Percentiles rank a stretch among this genome's conserved stretches.
phyloP scores from a whole-genome alignment of 2,797 vertebrate species.

The Liparis tanakae region DNA sequence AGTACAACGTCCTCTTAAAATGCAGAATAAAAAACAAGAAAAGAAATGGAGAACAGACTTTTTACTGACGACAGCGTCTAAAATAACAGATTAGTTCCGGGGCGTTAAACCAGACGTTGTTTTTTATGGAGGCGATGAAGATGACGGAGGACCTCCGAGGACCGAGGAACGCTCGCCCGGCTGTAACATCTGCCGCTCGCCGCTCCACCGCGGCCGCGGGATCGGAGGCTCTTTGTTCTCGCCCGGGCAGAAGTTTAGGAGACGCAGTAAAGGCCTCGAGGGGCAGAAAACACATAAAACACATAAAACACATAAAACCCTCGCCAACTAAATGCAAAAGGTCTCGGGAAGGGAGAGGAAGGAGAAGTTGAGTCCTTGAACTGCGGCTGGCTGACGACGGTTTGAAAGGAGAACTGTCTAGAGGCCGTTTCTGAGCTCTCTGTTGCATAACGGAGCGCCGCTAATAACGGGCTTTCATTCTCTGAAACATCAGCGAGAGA shows the following conservation, averaged over 20 bases:
- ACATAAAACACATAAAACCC: constrained; percentile 31
- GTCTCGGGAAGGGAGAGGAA: not conserved
- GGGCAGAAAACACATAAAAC: constrained; percentile 29
- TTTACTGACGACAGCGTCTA: constrained; percentile 1
- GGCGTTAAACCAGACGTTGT: constrained; percentile 12
- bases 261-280: constrained; percentile 3
- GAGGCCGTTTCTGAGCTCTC: no score
- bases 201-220: constrained; percentile 9
- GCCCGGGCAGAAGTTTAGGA: constrained; percentile 11
- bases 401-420: no score
- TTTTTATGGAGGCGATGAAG: not conserved
- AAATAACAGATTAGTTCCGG: constrained; percentile 17
- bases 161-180: constrained; percentile 20
- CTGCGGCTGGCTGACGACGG: no score
- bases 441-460: no score
- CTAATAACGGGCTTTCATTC: no score
- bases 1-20: constrained; percentile 1
- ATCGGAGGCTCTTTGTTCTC: constrained; percentile 21
- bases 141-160: constrained; percentile 14
- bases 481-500: no score
- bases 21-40: not conserved
- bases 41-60: not conserved
- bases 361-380: no score
- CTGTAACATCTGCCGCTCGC: constrained; percentile 50
- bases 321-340: constrained; percentile 6